A percentile compares a stretch with the other conserved stretches of the same genome.
phyloP scores from a whole-genome alignment of 2,113 vertebrate species.

The Bucco capensis region DNA sequence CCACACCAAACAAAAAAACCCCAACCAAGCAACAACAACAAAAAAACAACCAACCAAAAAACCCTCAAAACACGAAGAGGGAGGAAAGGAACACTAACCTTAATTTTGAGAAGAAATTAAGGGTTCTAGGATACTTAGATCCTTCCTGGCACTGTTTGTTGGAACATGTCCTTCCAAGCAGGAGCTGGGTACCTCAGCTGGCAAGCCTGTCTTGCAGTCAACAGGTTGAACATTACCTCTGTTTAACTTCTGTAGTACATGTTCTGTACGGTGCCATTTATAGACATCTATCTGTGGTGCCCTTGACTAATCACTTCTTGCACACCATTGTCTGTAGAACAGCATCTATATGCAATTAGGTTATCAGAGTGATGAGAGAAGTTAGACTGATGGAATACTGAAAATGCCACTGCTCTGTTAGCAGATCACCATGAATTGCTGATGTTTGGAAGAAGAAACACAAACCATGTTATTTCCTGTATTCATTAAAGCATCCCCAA shows the following conservation, averaged over 20 bases:
- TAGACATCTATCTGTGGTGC: not conserved
- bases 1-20: not conserved
- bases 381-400: not conserved
- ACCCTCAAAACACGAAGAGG: not conserved
- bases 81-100: not conserved
- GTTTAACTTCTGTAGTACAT: not conserved
- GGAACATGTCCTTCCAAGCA: not conserved
- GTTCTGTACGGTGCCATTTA: not conserved
- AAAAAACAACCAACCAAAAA: no score
- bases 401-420: not conserved
- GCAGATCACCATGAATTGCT: not conserved
- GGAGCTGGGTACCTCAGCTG: not conserved
- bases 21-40: not conserved
- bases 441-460: slow-evolving; percentile 1
- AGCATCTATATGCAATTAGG: not conserved
- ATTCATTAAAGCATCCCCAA: not conserved
- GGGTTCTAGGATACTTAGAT: not conserved
- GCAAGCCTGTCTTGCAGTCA: not conserved
- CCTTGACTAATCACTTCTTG: not conserved
- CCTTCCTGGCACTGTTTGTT: not conserved
- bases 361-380: not conserved
- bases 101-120: not conserved
- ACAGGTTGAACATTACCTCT: not conserved
- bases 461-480: not conserved
- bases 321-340: not conserved